Percentiles rank a stretch among this genome's conserved stretches.
phyloP scores from a whole-genome alignment of 2,888 invertebrate genomes.

The Dryococelus australis region DNA sequence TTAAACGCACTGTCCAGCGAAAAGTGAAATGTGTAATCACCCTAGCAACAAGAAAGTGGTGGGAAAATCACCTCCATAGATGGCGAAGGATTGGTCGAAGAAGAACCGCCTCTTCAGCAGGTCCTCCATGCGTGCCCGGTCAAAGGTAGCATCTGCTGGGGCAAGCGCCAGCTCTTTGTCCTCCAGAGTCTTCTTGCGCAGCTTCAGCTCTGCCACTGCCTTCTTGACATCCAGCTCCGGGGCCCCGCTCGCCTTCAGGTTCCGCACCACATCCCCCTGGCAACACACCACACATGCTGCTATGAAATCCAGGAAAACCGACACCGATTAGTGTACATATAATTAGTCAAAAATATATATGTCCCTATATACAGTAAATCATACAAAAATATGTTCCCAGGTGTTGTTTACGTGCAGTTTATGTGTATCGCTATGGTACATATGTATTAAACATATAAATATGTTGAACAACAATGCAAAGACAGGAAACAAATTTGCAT shows the following conservation, averaged over 20 bases:
- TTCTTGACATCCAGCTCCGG: conserved; percentile 92
- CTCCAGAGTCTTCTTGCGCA: conserved; percentile 88
- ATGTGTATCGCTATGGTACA: too few relatives aligned
- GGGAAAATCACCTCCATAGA: conserved; percentile 85
- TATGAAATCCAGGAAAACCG: too few relatives aligned
- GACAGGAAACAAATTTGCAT: too few relatives aligned
- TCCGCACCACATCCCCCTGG: conserved; percentile 88
- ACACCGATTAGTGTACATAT: not conserved
- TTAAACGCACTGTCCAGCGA: too few relatives aligned
- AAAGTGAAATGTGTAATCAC: too few relatives aligned
- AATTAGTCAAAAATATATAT: too few relatives aligned
- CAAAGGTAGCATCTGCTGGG: conserved; percentile 75
- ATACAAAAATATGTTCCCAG: too few relatives aligned
- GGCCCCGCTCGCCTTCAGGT: conserved; percentile 86
- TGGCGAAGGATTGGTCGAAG: conserved; percentile 98
- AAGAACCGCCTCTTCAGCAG: conserved; percentile 96
- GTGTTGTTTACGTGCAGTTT: too few relatives aligned
- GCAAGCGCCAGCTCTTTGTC: conserved; percentile 89
- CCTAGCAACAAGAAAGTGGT: too few relatives aligned
- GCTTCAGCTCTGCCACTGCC: conserved; percentile 92
- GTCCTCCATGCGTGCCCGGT: conserved; percentile 95
- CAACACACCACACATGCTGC: conserved; percentile 39
- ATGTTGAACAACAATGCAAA: too few relatives aligned
- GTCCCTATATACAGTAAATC: too few relatives aligned
- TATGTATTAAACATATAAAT: too few relatives aligned